Evolutionary conservation across 2,888 invertebrate genomes (phyloP), one percentile per base, ranked within the genome.

Genomic region (Phragmatobia fuliginosa): DNA sequence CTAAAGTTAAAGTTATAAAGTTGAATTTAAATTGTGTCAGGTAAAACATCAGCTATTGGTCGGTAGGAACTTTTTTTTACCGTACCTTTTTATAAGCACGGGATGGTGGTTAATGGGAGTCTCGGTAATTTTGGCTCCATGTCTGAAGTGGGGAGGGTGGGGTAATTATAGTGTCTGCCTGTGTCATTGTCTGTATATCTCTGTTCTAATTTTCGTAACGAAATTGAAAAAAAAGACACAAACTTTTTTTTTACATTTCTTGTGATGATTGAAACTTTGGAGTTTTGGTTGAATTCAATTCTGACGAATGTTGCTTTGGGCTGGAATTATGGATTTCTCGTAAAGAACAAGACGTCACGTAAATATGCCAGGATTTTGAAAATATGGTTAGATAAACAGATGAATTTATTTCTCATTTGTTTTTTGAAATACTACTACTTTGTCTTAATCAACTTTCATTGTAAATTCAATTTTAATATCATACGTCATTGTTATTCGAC

Each of bases 131-230:
- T 94, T 83, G 91, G 87, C 76, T 73, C 72, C 80, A 75, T 83
- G 65, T 65, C 81, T 84, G 85, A 83, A 81, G 62, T 71, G 74
- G 64, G 76, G 63, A 62, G 70, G 74, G 82, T 72, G 86, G 87
- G 91, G 93, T 94, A 95, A 94, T 95, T 93, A 93, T 88, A 91
- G 92, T 81, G 89, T 88, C 88, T 88, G 87, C 81, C 89, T 91
- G 92, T 94, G 94, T 95, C 94, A 94, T 94, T 95, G 94, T 88
- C 91, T 91, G 91, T 88, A 85, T 84, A 87, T 88, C 88, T 84
- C 79, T 79, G 82, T 88, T 87, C 91, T 91, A 92, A 91, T 85
- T 87, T 85, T 83, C 82, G 82, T 81, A 84, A 85, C 82, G 79
- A 88, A 89, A 90, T 90, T 89, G 85, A 88, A 87, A 85, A 72